Base-by-base conservation (phyloP, 2,113 vertebrate genomes). In the Semicossyphus pulcher region DNA sequence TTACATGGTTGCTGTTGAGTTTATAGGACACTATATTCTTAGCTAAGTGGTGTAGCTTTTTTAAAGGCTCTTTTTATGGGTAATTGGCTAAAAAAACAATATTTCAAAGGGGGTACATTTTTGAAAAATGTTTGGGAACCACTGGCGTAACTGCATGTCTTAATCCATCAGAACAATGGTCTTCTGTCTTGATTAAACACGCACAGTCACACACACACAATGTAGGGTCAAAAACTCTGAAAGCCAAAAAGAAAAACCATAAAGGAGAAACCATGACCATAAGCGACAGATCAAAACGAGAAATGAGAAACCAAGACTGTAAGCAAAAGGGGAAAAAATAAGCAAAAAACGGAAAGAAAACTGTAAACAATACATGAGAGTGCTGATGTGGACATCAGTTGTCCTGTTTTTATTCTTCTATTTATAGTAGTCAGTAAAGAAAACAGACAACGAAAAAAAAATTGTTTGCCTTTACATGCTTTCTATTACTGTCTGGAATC, bases 221-320 rank as follows among this genome's bases (percentile, higher is more conserved):
- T 32, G 21, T 23, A 31, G 14, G 20, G 32, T 42, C 37, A 12
- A 72, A 67, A 71, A 74, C 26, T 67, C 52, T 54, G 57, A 86
- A 87, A 83, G 64, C 34, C 62, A 51, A 69, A 79, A 71, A 63
- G 52, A 21, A 57, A 60, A 72, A 72, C 12, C 72, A 81, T 69
- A 21, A 80, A 82, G 5, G 80, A 86, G 80, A 84, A 81, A 67
- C 76, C 68, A 61, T 54, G 71, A 80, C 66, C 72, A 80, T 80
- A 72, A 80, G 63, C 10, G 36, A 75, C 42, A 66, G 78, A 84
- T 78, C 52, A 76, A 73, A 83, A 78, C 66, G 80, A 37, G 41
- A 69, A 87, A 75, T 85, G 68, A 72, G 69, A 80, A 79, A 83
- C 78, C 64, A 72, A 75, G 80, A 68, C 65, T 63, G 58, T 57